Evolutionary conservation across 2,113 vertebrate genomes (phyloP).

Genomic region (Dromaius novaehollandiae): DNA sequence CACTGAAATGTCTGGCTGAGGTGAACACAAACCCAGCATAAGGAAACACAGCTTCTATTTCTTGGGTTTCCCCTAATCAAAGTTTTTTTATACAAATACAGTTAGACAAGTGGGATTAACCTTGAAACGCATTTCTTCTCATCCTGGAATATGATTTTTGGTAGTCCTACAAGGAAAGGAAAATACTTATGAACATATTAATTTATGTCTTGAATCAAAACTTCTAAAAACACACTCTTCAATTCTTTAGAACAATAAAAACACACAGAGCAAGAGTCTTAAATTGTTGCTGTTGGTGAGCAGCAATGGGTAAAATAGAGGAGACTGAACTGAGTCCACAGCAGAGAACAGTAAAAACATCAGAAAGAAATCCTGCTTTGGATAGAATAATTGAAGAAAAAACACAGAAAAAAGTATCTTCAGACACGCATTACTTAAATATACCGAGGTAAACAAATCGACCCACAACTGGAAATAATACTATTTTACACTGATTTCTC

Average conservation of each 20-base stretch:
- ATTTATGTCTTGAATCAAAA: background rate
- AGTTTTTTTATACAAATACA: background rate
- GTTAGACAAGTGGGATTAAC: conserved; percentile 33
- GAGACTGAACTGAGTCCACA: background rate
- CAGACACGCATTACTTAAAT: background rate
- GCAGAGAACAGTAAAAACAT: background rate
- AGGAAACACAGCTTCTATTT: conserved; percentile 9
- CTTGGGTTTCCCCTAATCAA: background rate
- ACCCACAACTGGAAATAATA: background rate
- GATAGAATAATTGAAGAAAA: background rate
- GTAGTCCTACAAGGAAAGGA: background rate
- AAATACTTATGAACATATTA: background rate
- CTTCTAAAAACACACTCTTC: background rate
- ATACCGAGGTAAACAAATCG: background rate
- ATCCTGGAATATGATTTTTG: background rate
- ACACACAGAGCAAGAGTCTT: background rate
- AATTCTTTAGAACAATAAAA: background rate
- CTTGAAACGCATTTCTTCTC: background rate
- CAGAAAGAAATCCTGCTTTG: background rate
- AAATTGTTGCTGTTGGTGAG: background rate
- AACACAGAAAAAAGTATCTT: background rate
- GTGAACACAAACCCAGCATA: background rate
- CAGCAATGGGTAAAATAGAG: background rate
- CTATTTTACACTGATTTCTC: background rate
- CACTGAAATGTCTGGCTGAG: background rate